Evolutionary conservation across 2,888 invertebrate genomes (phyloP).

Genomic region (Asteroscopus sphinx): DNA sequence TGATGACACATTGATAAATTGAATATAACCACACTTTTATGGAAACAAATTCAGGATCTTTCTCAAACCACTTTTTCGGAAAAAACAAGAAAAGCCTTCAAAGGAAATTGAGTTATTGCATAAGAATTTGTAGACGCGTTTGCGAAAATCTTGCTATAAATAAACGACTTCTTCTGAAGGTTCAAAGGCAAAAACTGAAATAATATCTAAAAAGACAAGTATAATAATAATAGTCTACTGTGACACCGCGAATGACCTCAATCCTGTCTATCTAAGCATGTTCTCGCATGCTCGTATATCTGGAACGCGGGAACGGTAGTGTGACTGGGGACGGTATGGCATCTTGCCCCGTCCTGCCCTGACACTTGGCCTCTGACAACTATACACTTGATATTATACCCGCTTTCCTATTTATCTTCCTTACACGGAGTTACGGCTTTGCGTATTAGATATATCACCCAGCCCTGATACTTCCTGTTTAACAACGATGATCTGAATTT

Average conservation of each 20-base stretch:
- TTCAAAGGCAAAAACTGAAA: slow-evolving; percentile 19
- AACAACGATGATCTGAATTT: slow-evolving; percentile 39
- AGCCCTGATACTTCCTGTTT: slow-evolving; percentile 34
- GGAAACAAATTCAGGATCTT: no score
- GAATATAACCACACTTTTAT: no score
- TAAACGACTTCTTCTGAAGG: slow-evolving; percentile 1
- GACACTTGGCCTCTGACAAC: slow-evolving; percentile 74
- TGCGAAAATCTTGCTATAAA: neutral
- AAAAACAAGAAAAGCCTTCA: neutral
- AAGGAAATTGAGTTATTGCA: no score
- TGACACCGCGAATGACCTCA: slow-evolving; percentile 67
- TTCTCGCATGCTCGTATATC: slow-evolving; percentile 76
- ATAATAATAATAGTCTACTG: slow-evolving; percentile 20
- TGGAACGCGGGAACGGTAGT: slow-evolving; percentile 87
- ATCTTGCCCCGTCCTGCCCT: slow-evolving; percentile 76
- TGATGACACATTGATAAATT: neutral
- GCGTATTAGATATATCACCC: slow-evolving; percentile 34
- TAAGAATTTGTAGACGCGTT: neutral
- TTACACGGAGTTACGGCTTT: slow-evolving; percentile 38
- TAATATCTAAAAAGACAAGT: slow-evolving; percentile 39
- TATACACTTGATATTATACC: slow-evolving; percentile 64
- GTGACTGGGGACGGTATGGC: slow-evolving; percentile 71
- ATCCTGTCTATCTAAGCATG: slow-evolving; percentile 64
- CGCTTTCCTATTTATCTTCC: slow-evolving; percentile 45
- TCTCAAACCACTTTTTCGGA: no score